Evolutionary conservation across 2,113 vertebrate species (phyloP).

Genomic region (Melanotaenia duboulayi): DNA sequence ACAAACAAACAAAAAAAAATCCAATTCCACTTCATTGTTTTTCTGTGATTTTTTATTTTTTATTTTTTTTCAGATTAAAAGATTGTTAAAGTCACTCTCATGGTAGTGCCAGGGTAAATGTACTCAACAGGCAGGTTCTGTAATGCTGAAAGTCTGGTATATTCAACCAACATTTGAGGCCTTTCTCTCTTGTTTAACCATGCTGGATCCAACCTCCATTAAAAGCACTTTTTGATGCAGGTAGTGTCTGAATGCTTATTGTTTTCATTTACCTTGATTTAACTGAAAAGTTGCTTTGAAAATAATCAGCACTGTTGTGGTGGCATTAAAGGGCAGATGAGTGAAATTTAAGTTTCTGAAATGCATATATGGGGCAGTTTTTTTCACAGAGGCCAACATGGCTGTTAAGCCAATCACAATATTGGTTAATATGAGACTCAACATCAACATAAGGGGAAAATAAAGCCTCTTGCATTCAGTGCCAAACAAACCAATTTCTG

Average conservation of each 20-base stretch:
- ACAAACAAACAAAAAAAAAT: slow-evolving; percentile 25
- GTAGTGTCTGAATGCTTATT: slow-evolving; percentile 36
- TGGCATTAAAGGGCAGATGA: slow-evolving; percentile 27
- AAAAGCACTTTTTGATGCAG: slow-evolving; percentile 46
- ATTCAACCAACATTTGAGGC: slow-evolving; percentile 38
- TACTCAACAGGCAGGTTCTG: slow-evolving; percentile 47
- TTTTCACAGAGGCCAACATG: slow-evolving; percentile 26
- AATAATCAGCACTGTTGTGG: slow-evolving; percentile 19
- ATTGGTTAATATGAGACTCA: slow-evolving; percentile 39
- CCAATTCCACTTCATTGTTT: slow-evolving; percentile 12
- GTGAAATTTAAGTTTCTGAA: slow-evolving; percentile 13
- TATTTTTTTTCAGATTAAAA: slow-evolving; percentile 22
- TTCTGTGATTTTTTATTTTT: slow-evolving; percentile 16
- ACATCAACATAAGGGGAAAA: slow-evolving; percentile 1
- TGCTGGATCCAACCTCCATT: slow-evolving; percentile 46
- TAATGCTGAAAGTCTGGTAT: slow-evolving; percentile 39
- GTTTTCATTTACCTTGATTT: slow-evolving; percentile 44
- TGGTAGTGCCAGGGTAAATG: slow-evolving; percentile 40
- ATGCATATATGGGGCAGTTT: slow-evolving; percentile 22
- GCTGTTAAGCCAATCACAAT: slow-evolving; percentile 32
- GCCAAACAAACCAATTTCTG: slow-evolving; percentile 60
- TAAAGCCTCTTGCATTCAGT: slow-evolving; percentile 41
- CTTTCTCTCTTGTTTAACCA: slow-evolving; percentile 33
- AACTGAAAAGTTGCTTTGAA: slow-evolving; percentile 36
- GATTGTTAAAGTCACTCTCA: slow-evolving; percentile 32